phyloP scores from a whole-genome alignment of 2,113 vertebrate genomes.

The Andinoacara biseriatus region DNA sequence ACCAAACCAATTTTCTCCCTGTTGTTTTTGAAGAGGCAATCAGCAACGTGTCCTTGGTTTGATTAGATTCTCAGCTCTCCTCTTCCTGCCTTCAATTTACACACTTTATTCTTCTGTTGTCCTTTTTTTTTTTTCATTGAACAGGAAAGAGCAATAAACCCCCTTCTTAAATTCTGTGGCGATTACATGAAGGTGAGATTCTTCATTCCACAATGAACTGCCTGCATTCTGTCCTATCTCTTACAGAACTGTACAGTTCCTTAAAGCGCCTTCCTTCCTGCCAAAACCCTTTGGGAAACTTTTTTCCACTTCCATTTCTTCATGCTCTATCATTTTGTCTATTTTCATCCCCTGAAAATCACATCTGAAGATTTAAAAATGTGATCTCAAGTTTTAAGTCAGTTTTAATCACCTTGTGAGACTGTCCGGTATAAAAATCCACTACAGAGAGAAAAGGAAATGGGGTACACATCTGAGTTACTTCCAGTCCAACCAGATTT shows the following conservation, averaged over 20 bases:
- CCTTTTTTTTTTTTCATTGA: conserved; percentile 13
- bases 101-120: conserved; percentile 24
- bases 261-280: neutral
- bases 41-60: conserved; percentile 72
- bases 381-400: neutral
- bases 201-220: conserved; percentile 21
- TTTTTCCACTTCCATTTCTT: neutral
- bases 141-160: conserved; percentile 31
- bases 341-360: neutral
- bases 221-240: conserved; percentile 33
- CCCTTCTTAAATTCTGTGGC: conserved; percentile 27
- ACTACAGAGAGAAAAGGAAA: neutral
- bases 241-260: neutral
- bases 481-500: neutral
- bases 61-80: conserved; percentile 67
- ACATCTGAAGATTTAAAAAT: neutral
- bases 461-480: neutral
- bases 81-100: conserved; percentile 48
- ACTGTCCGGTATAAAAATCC: neutral
- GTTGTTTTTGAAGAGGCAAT: conserved; percentile 75
- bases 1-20: conserved; percentile 69
- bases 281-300: neutral
- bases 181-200: conserved; percentile 45
- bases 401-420: neutral
- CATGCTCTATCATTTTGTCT: neutral